phyloP scores from a whole-genome alignment of 2,113 vertebrate genomes.

The Phylloscopus whistleri region DNA sequence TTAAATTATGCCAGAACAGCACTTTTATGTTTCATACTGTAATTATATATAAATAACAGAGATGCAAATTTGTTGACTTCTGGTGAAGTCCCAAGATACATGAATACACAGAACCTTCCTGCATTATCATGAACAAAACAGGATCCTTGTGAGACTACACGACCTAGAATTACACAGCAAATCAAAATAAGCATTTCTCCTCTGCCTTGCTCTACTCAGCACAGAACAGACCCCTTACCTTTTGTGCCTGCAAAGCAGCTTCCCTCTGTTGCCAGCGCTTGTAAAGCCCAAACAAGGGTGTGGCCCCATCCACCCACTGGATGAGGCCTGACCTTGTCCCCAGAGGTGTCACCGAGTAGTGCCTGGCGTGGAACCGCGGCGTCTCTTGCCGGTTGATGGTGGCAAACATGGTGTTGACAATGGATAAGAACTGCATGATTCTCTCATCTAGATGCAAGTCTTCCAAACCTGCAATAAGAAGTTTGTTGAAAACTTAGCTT shows the following conservation, averaged over 20 bases:
- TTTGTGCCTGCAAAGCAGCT: constrained; percentile 89
- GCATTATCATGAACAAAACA: not conserved
- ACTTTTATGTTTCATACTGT: not conserved
- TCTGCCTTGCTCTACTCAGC: not conserved
- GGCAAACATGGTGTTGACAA: constrained; percentile 99
- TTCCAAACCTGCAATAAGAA: constrained; percentile 81
- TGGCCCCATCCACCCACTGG: constrained; percentile 98
- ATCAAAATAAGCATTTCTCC: not conserved
- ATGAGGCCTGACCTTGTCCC: constrained; percentile 96
- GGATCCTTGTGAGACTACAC: fast-evolving
- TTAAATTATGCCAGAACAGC: not conserved
- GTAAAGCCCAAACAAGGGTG: constrained; percentile 95
- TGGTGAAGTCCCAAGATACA: not conserved
- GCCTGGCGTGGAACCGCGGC: constrained; percentile 89
- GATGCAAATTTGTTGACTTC: not conserved
- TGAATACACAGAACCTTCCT: not conserved
- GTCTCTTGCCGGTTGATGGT: constrained; percentile 96
- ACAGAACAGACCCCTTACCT: constrained; percentile 68
- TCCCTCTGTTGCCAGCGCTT: constrained; percentile 98
- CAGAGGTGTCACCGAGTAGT: constrained; percentile 95
- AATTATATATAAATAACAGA: not conserved
- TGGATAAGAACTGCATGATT: constrained; percentile 99
- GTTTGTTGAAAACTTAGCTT: not conserved
- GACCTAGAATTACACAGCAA: not conserved
- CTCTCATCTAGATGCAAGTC: constrained; percentile 96